Conservation (phyloP, 1,140 invertebrate genomes). For the Ips nitidus region DNA sequence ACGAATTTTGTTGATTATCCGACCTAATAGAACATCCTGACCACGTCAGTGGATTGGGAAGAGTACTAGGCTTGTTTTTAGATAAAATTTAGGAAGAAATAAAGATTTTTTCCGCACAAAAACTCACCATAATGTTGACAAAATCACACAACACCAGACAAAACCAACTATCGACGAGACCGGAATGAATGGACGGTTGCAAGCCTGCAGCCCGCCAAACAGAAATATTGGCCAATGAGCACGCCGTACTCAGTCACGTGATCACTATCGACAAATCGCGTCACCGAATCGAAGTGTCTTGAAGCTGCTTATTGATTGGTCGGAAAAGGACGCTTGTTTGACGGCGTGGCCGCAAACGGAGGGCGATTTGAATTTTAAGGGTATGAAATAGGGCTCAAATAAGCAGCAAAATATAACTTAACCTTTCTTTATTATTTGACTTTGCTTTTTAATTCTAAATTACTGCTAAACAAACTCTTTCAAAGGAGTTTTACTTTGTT, state of each 20-base stretch:
- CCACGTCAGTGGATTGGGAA: no score
- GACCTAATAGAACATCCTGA: no score
- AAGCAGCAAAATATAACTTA: background rate
- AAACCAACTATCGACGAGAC: constrained; percentile 31
- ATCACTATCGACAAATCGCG: constrained; percentile 26
- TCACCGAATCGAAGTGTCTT: no score
- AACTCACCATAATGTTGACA: constrained; percentile 39
- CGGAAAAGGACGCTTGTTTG: constrained; percentile 32
- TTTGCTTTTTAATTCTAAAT: background rate
- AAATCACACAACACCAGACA: constrained; percentile 24
- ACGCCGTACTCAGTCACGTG: constrained; percentile 35
- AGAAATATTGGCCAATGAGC: constrained; percentile 30
- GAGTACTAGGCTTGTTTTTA: no score
- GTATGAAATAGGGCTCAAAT: no score
- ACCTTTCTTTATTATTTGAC: background rate
- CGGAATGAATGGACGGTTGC: constrained; percentile 31
- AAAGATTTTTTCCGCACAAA: constrained; percentile 1
- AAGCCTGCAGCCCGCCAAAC: constrained; percentile 42
- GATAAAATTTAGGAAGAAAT: background rate
- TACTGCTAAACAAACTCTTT: no score
- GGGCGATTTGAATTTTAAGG: constrained; percentile 22
- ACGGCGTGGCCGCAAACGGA: constrained; percentile 36
- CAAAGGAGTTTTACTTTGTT: no score
- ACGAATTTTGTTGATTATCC: background rate
- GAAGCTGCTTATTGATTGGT: constrained; percentile 39